Evolutionary conservation across 1,140 invertebrate species (phyloP), one percentile per base, ranked within the genome.

Genomic region (Ceratina calcarata): DNA sequence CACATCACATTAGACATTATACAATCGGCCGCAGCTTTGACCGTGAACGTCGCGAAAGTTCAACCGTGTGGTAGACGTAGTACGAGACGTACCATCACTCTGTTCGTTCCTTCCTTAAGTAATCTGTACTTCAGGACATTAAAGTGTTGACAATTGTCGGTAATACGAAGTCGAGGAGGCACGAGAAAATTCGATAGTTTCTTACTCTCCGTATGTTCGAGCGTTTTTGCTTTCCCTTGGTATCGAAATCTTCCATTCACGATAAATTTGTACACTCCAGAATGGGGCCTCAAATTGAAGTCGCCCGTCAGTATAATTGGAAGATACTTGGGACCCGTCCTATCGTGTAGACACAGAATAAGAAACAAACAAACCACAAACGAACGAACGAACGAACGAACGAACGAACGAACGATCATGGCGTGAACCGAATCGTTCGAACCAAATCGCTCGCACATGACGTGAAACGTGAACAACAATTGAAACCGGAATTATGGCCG

Each of bases 251-350:
- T 87, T 22, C 97, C 97, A n/a, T 93, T 92, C 0, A 93, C 94
- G 61, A 98, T 91, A 64, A 98, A 95, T 67, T 95, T 92, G 85
- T 97, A 96, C 0, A 98, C 94, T 6, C 95, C 93, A 55, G 95
- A 96, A 60, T 95, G 89, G 0, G 97, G 96, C 80, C 95, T 92
- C 8, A 96, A 95, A 92, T 99, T 99, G 68, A 99, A 96, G 91
- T 99, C 98, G 0, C 98, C 98, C 13, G 96, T 96, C 64, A 99
- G 75, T 75, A 99, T 95, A 2, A 97, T 94, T 0, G 98, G 98
- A 65, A 95, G 90, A 89, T 97, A 96, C 24, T 87, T 82, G 16
- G 92, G 73, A 7, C 89, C 89, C 7, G 68, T 76, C 37, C 92
- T 93, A 77, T 45, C 71, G 83, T 66, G 71, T 58, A 22, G 45